Evolutionary conservation across 64 coral and sea anemone genomes (phyloP).

Genomic region (Montipora sp.): DNA sequence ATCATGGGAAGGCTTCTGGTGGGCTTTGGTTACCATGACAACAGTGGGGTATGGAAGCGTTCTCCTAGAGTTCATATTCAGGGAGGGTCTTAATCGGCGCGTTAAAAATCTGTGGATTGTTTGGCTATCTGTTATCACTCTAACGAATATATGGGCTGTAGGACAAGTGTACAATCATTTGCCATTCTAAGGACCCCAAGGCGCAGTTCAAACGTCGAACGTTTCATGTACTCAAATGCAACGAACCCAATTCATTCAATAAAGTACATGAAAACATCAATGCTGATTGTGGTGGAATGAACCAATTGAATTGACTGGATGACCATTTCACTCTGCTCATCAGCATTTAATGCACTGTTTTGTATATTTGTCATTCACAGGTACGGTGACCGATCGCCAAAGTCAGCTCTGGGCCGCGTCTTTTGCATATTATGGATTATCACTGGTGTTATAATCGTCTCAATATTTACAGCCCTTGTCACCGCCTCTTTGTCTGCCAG

Average conservation of each 20-base stretch:
- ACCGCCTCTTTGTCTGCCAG: constrained; percentile 89
- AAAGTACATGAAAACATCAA: too few species aligned
- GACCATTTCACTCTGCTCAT: too few species aligned
- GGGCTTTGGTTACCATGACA: constrained; percentile 96
- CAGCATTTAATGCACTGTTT: too few species aligned
- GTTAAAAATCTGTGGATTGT: not conserved
- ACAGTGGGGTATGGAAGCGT: constrained; percentile 73
- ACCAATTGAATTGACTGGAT: too few species aligned
- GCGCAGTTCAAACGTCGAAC: too few species aligned
- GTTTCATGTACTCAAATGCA: too few species aligned
- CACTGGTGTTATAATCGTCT: constrained; percentile 86
- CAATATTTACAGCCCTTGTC: constrained; percentile 90
- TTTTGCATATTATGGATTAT: constrained; percentile 94
- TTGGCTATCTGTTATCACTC: too few species aligned
- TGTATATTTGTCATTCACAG: not conserved
- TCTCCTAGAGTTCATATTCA: not conserved
- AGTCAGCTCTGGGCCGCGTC: constrained; percentile 81
- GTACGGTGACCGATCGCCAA: constrained; percentile 92
- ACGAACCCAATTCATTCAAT: too few species aligned
- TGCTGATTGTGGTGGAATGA: too few species aligned
- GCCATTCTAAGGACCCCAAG: too few species aligned
- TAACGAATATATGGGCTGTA: too few species aligned
- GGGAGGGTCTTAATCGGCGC: not conserved
- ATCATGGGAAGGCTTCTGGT: constrained; percentile 97
- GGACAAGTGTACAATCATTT: too few species aligned